A percentile compares a stretch with the other conserved stretches of the same genome.
Evolutionary conservation across 2,797 vertebrate genomes (phyloP).

Genomic region (Sebastes goodei): DNA sequence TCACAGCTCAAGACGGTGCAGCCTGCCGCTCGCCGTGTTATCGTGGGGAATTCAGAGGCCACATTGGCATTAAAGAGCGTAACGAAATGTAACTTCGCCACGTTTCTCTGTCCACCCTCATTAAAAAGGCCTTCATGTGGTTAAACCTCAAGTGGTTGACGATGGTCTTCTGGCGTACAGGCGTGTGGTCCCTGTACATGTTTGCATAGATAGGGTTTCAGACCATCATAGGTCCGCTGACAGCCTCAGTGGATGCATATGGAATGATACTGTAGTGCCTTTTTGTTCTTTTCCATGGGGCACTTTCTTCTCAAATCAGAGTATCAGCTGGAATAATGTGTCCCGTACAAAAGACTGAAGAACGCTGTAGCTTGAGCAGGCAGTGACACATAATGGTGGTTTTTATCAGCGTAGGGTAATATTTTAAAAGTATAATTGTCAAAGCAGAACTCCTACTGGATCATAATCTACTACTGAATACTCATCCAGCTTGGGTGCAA

Average conservation of each 20-base stretch:
- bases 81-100: conserved; percentile 56
- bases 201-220: conserved; percentile 44
- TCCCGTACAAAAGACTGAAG: conserved; percentile 51
- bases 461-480: conserved; percentile 80
- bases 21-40: conserved; percentile 31
- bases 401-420: conserved; percentile 41
- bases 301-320: conserved; percentile 70
- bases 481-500: conserved; percentile 59
- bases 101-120: conserved; percentile 57
- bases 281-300: conserved; percentile 73
- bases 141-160: conserved; percentile 44
- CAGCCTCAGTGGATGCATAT: conserved; percentile 57
- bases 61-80: conserved; percentile 63
- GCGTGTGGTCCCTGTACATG: conserved; percentile 12
- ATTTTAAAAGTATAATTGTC: conserved; percentile 53
- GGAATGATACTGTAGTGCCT: conserved; percentile 83
- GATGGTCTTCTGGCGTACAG: conserved; percentile 31
- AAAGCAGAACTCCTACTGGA: conserved; percentile 63
- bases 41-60: conserved; percentile 56
- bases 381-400: conserved; percentile 43
- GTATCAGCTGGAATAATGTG: conserved; percentile 53
- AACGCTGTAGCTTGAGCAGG: conserved; percentile 51
- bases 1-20: conserved; percentile 15
- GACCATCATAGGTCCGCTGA: conserved; percentile 55
- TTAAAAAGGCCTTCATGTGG: conserved; percentile 46